phyloP scores from a whole-genome alignment of 1,140 invertebrate species.

The Alviniconcha marisindica region DNA sequence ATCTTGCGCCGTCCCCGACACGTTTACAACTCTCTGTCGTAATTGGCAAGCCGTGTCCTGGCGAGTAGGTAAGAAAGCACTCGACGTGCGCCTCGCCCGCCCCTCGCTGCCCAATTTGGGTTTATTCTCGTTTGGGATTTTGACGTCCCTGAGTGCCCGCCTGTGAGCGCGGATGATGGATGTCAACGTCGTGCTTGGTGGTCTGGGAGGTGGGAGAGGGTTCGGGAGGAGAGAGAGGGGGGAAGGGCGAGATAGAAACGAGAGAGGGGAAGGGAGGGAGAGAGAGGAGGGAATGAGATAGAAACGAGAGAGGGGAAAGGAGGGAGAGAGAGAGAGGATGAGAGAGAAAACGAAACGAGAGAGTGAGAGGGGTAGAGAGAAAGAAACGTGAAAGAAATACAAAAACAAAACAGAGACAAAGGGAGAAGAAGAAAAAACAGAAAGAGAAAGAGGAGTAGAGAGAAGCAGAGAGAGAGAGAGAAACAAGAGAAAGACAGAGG shows the following conservation, averaged over 20 bases:
- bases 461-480: background rate
- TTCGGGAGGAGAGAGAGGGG: background rate
- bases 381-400: background rate
- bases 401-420: background rate
- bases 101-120: constrained; percentile 15
- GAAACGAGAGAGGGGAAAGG: background rate
- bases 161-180: constrained; percentile 2
- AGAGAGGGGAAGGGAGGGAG: background rate
- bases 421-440: background rate
- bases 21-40: constrained; percentile 33
- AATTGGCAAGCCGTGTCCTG: constrained; percentile 25
- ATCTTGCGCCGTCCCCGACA: constrained; percentile 21
- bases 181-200: background rate
- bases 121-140: constrained; percentile 31
- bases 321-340: background rate
- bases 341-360: background rate
- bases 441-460: background rate
- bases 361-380: background rate
- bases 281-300: background rate
- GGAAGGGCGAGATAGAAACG: background rate
- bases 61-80: constrained; percentile 31
- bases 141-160: constrained; percentile 15
- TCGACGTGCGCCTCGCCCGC: no score
- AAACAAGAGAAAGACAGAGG: no score
- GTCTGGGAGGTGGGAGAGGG: background rate